Percentiles rank a stretch among this genome's conserved stretches.
phyloP scores from a whole-genome alignment of 2,888 invertebrate genomes.

The Venustoraphidia nigricollis region DNA sequence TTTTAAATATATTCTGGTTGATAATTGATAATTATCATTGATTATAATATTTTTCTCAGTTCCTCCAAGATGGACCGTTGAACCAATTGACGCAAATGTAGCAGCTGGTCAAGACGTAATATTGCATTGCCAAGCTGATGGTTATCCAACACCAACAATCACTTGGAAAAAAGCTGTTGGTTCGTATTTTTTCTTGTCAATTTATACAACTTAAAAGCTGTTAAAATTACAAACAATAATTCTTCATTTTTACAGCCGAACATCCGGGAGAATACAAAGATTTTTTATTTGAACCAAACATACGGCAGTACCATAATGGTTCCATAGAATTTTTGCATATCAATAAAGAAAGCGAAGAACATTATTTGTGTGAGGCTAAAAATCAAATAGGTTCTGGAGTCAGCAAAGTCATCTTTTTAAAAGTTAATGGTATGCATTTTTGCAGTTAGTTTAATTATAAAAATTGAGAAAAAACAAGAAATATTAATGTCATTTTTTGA shows the following conservation, averaged over 20 bases:
- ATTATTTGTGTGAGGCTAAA: constrained; percentile 85
- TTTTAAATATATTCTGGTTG: no score
- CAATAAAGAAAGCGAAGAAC: constrained; percentile 76
- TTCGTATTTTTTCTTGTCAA: constrained; percentile 22
- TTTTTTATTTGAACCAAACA: constrained; percentile 63
- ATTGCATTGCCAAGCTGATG: constrained; percentile 79
- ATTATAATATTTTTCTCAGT: constrained; percentile 32
- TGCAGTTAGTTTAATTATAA: background rate
- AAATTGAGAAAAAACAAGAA: background rate
- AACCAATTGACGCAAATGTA: constrained; percentile 68
- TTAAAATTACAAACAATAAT: background rate
- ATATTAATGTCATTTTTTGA: background rate
- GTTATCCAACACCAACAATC: constrained; percentile 76
- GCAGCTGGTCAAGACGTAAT: constrained; percentile 71
- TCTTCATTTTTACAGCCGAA: constrained; percentile 30
- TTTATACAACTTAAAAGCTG: no score
- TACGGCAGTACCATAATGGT: constrained; percentile 65
- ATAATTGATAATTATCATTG: no score
- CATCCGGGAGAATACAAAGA: constrained; percentile 68
- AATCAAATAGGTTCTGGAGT: constrained; percentile 84
- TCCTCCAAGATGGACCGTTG: constrained; percentile 78
- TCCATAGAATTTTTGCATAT: constrained; percentile 70
- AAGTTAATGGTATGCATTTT: constrained; percentile 63
- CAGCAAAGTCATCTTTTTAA: constrained; percentile 80
- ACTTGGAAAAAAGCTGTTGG: constrained; percentile 84